Conservation (phyloP, 1,140 invertebrate species). For the Anagrus nilaparvatae region DNA sequence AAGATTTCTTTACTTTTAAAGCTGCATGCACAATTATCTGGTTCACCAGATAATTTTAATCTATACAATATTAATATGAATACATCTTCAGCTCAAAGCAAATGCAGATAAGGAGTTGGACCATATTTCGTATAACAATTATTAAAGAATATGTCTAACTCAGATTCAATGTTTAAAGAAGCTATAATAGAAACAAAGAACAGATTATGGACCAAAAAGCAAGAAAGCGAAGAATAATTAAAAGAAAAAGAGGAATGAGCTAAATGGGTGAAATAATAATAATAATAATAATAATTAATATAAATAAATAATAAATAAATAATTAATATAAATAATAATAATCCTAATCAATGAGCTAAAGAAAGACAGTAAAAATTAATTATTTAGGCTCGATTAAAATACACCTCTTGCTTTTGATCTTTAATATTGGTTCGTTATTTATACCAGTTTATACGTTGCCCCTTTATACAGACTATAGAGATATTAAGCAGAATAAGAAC, state of each 20-base stretch:
- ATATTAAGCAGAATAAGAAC: too few species aligned
- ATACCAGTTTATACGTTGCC: too few species aligned
- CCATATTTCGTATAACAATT: conserved; percentile 74
- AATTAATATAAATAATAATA: too few species aligned
- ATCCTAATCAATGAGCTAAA: conserved; percentile 69
- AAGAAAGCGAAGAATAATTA: conserved; percentile 65
- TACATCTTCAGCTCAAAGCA: conserved; percentile 20
- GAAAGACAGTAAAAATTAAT: conserved; percentile 87
- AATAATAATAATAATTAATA: too few species aligned
- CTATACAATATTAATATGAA: conserved; percentile 34
- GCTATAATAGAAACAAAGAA: conserved; percentile 57
- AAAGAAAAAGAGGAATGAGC: conserved; percentile 61
- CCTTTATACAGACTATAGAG: too few species aligned
- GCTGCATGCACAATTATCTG: conserved; percentile 84
- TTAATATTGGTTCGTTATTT: neutral
- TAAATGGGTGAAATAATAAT: conserved; percentile 69
- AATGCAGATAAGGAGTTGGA: conserved; percentile 72
- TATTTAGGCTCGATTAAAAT: conserved; percentile 88
- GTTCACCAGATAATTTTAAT: conserved; percentile 67
- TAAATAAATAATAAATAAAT: too few species aligned
- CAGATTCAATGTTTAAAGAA: conserved; percentile 59
- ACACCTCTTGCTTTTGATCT: conserved; percentile 6
- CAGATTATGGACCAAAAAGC: conserved; percentile 65
- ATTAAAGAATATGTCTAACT: conserved; percentile 57
- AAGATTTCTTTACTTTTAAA: conserved; percentile 77